phyloP scores from a whole-genome alignment of 2,797 vertebrate species.

The Rhodeus uyekii region DNA sequence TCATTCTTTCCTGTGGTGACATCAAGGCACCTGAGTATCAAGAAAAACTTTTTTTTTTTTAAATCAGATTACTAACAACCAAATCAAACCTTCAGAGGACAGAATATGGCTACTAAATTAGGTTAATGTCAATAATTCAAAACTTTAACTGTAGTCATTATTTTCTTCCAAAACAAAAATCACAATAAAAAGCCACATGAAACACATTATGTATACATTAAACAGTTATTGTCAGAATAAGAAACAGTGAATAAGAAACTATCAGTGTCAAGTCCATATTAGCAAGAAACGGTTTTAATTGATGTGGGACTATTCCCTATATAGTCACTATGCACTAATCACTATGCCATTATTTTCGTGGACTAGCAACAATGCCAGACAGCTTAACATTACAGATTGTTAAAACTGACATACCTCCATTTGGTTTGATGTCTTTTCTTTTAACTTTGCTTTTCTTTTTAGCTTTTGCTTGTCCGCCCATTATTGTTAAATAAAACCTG shows the following conservation, averaged over 20 bases:
- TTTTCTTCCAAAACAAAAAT: not conserved
- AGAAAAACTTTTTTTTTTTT: slow-evolving; percentile 4
- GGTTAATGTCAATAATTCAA: not conserved
- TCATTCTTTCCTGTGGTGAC: slow-evolving; percentile 78
- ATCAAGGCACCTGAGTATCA: slow-evolving; percentile 60
- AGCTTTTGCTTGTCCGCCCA: slow-evolving; percentile 80
- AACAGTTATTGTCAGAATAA: not conserved
- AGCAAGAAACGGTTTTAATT: not conserved
- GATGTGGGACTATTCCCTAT: too few species aligned
- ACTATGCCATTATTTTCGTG: too few species aligned
- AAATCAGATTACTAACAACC: not conserved
- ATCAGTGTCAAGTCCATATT: not conserved
- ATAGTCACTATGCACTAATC: too few species aligned
- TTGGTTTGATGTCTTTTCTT: slow-evolving; percentile 69
- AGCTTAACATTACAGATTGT: not conserved
- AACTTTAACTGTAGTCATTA: not conserved
- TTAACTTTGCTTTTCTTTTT: slow-evolving; percentile 79
- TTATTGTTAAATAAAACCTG: slow-evolving; percentile 39
- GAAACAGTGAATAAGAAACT: not conserved
- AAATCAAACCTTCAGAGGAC: not conserved
- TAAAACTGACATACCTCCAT: slow-evolving; percentile 63
- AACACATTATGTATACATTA: not conserved
- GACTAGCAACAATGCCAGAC: not conserved
- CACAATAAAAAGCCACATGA: not conserved
- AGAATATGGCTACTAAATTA: not conserved